Evolutionary conservation across 2,888 invertebrate species (phyloP).

Genomic region (Panzeria rudis): DNA sequence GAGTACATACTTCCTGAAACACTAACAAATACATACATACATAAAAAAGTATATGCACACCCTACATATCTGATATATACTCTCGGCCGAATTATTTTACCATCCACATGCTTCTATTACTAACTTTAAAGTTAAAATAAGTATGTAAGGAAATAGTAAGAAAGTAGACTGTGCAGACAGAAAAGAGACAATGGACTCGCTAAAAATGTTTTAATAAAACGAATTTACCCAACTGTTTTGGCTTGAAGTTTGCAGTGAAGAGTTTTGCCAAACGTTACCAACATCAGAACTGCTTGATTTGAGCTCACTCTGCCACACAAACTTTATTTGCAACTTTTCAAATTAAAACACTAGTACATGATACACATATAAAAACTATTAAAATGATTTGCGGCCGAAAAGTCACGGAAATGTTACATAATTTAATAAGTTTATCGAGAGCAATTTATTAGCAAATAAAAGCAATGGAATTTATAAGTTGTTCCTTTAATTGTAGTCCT

Average conservation of each 20-base stretch:
- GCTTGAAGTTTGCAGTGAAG: too few relatives aligned
- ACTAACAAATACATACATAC: neutral
- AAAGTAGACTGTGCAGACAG: neutral
- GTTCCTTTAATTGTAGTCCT: too few relatives aligned
- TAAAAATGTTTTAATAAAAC: neutral
- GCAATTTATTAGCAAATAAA: neutral
- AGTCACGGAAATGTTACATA: neutral
- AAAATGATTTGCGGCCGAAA: neutral
- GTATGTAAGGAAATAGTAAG: neutral
- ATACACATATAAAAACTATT: neutral
- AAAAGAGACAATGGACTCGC: neutral
- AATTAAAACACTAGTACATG: neutral
- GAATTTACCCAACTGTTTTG: too few relatives aligned
- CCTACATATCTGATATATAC: neutral
- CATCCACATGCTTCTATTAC: neutral
- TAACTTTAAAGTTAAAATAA: too few relatives aligned
- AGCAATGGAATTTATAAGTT: too few relatives aligned
- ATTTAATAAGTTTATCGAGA: neutral
- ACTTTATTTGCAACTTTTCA: neutral
- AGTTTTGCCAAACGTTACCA: neutral
- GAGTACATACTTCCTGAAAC: conserved; percentile 27
- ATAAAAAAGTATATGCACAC: neutral
- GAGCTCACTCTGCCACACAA: neutral
- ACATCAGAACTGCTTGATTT: neutral
- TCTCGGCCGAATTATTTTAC: neutral